Base-by-base conservation (phyloP, 2,797 vertebrate genomes). In the Tarsius wallacei region DNA sequence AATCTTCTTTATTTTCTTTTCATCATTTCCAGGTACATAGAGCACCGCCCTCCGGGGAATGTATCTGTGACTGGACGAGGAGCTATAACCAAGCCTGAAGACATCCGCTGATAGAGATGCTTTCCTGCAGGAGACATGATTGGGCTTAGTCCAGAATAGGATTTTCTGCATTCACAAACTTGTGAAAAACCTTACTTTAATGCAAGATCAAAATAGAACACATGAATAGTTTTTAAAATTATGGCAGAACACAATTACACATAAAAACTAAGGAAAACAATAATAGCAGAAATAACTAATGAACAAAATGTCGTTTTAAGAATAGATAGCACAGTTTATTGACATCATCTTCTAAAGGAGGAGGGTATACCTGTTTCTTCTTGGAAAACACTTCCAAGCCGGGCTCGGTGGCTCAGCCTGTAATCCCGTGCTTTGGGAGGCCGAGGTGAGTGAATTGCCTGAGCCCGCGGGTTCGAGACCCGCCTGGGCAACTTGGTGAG, bases 1-100 rank as follows among this genome's bases (percentile, higher is more conserved):
- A 70, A 99, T 99, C 98, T 99, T 99, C 97, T 98, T 97, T 98
- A 99, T 99, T 98, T 99, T 99, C 97, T 99, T 99, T 98, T 99
- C 99, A 92, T 99, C 99, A 95, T 99, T 99, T 0, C 99, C 99
- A 51, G 99, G 99, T 95, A 99, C 99, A 24, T 99, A 99, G 24
- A 99, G 99, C 94, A 99, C 99, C 5, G 99, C 99, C 95, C 99
- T 99, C 97, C 99, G 99, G 95, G 99, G 99, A 96, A 99, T 74
- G 80, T 99, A 99, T 97, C 99, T 99, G 98, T 99, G 99, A 93
- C 94, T 98, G 70, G 98, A 97, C 87, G 73, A 93, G 77, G 94
- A 94, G 66, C 3, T 93, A 26, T 96, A 98, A 74, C 87, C 94
- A 89, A 89, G 93, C 91, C 97, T 98, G 94, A 85, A 68, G 96